Evolutionary conservation across 2,888 invertebrate genomes (phyloP), one percentile per base, ranked within the genome.

Genomic region (Heliothis peltigera): DNA sequence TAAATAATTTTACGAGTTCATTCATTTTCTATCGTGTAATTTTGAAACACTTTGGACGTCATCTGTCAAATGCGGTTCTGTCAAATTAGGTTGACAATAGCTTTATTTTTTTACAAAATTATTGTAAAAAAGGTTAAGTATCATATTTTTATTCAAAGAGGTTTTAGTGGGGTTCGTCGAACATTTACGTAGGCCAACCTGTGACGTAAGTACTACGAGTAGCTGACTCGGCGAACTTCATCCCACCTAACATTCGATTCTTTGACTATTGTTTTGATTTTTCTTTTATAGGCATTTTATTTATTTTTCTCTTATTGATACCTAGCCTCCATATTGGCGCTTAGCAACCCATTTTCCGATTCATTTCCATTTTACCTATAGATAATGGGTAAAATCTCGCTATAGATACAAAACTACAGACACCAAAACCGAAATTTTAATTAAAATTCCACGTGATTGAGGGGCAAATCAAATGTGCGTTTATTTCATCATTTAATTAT

Each of bases 401-500:
- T n/a, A n/a, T 19, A 12, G 4, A 17, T 18, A 51, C 28, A 43
- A 53, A 35, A 56, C 17, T 35, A 44, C 8, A 2, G 35, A 35
- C 18, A 73, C 48, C 53, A 46, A 39, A 6, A 10, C 12, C 2
- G 72, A 63, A 47, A 54, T 70, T 70, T 75, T 77, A 80, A 81
- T 78, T 82, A 64, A 80, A 79, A 71, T 64, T 52, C 53, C 35
- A 19, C 55, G 57, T 63, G 71, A 83, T 73, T 80, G 80, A 77
- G 67, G 46, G 52, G 22, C 32, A 46, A 62, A 71, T 67, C 70
- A 72, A 75, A 74, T 60, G 53, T 55, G 59, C 67, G 56, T 75
- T 80, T 71, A 62, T 68, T 75, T 80, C 69, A 57, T 70, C 62
- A 75, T 74, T 74, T 64, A 80, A 79, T 79, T 79, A 83, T 79